Evolutionary conservation across 2,888 invertebrate genomes (phyloP).

Genomic region (Drosophila greeni): DNA sequence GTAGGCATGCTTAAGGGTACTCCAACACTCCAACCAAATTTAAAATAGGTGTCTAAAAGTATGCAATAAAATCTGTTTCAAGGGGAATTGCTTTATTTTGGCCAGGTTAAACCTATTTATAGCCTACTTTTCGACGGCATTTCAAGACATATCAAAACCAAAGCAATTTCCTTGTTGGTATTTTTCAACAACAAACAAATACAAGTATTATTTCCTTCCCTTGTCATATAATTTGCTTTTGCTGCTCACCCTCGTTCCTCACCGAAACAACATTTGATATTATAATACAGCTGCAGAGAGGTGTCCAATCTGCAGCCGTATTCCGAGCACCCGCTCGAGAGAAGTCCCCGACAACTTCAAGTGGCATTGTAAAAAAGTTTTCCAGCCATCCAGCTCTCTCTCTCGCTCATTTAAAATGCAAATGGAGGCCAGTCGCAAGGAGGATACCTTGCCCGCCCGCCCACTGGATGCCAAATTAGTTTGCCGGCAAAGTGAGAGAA

Average conservation of each 20-base stretch:
- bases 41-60: neutral
- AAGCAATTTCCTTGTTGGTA: neutral
- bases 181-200: neutral
- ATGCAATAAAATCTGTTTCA: neutral
- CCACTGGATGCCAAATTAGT: constrained; percentile 59
- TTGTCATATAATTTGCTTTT: neutral
- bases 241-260: neutral
- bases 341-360: constrained; percentile 43
- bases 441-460: constrained; percentile 13
- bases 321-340: constrained; percentile 27
- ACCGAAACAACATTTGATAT: constrained; percentile 25
- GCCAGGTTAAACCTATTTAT: neutral
- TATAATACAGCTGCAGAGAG: constrained; percentile 9
- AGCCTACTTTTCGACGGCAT: neutral
- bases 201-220: neutral
- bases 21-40: neutral
- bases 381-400: constrained; percentile 15
- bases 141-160: neutral
- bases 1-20: too few relatives aligned
- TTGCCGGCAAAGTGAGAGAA: constrained; percentile 43
- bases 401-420: constrained; percentile 68
- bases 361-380: constrained; percentile 59
- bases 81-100: too few relatives aligned
- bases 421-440: constrained; percentile 48
- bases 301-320: constrained; percentile 23